Conservation (phyloP, 2,113 vertebrate genomes). For the Ardeotis arabs region DNA sequence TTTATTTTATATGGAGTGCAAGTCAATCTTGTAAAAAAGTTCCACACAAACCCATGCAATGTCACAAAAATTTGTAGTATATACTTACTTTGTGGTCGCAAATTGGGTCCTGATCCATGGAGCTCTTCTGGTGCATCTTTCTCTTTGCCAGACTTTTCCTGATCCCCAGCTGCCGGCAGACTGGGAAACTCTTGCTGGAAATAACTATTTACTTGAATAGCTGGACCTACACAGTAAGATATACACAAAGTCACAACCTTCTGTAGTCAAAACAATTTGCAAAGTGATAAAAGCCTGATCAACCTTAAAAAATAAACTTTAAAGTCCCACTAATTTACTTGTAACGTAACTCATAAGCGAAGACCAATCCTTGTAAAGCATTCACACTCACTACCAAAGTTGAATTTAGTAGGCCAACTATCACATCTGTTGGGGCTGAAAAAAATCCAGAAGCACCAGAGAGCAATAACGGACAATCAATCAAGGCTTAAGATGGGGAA, state of each 20-base stretch:
- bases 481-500: neutral
- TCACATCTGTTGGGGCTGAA: neutral
- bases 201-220: constrained; percentile 90
- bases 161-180: constrained; percentile 93
- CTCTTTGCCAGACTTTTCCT: constrained; percentile 85
- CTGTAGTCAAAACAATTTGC: neutral
- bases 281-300: neutral
- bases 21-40: neutral
- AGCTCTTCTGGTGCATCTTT: constrained; percentile 86
- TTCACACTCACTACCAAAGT: neutral
- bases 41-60: neutral
- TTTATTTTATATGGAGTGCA: neutral
- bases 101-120: constrained; percentile 92
- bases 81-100: constrained; percentile 92
- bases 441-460: neutral
- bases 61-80: neutral
- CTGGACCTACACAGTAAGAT: constrained; percentile 64
- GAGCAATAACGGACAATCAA: neutral
- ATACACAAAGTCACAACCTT: neutral
- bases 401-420: neutral
- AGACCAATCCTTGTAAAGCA: neutral
- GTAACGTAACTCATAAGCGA: neutral
- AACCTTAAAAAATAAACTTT: neutral
- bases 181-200: constrained; percentile 99
- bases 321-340: neutral